Evolutionary conservation across 2,888 invertebrate species (phyloP), one percentile per base, ranked within the genome.

Genomic region (Imbricaverruca yamaguchii): DNA sequence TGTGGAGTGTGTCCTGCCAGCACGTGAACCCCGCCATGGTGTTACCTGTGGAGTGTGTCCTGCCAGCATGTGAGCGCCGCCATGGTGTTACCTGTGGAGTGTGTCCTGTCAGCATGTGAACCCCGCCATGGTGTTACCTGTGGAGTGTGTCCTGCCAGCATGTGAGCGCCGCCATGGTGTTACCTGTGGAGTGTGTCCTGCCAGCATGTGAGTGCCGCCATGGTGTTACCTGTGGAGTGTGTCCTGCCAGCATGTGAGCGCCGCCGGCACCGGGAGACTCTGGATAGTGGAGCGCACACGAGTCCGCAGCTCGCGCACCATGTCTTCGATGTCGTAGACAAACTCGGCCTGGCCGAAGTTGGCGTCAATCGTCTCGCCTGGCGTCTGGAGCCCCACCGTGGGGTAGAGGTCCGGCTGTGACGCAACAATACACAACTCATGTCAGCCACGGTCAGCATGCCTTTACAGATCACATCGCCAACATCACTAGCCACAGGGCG

Each of bases 331-430:
- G 89, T 99, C 97, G 89, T 96, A 99, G 86, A 96, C 92, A 89
- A 99, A 99, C 25, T 97, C 97, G 86, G 93, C 92, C 88, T 97
- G 97, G 0, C 99, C 99, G 88, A 99, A 99, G 90, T 99, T 99
- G 4, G 97, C 97, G 89, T 98, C 97, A 81, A 98, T 95, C 84
- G 97, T 94, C 90, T 98, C 98, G 80, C 98, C 98, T 13, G 98
- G 97, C 67, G 98, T 98, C 89, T 99, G 99, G 82, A 99, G 91
- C 0, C 99, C 99, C 83, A 99, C 98, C 23, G 98, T 98, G 53
- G 99, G 98, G 89, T 97, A 99, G 83, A 99, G 90, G 89, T 97
- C 95, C 83, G 94, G 92, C 96, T 84, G 82, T 6, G 39, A 39
- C 39, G 39, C 39, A 39, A 39, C 4, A 39, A 39, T 3, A 39